Conservation (phyloP, 2,797 vertebrate species). For the Spondyliosoma cantharus region DNA sequence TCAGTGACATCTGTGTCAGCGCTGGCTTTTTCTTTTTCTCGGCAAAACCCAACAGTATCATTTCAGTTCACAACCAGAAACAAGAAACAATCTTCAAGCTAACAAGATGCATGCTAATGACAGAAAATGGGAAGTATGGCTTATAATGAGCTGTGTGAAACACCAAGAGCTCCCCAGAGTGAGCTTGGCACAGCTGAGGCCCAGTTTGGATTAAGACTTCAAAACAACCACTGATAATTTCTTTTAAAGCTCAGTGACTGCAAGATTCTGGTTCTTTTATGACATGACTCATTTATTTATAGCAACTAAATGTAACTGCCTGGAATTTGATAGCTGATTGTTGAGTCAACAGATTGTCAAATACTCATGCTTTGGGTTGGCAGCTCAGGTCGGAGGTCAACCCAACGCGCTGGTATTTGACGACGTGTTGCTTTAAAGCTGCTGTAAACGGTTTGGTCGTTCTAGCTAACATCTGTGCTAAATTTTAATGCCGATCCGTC, state of each 20-base stretch:
- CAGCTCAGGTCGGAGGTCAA: no score
- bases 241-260: not conserved
- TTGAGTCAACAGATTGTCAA: no score
- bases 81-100: not conserved
- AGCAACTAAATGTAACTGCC: no score
- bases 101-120: not conserved
- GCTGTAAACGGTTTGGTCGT: no score
- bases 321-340: no score
- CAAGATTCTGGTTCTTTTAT: no score
- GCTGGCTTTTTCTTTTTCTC: not conserved
- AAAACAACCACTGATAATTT: not conserved
- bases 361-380: no score
- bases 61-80: not conserved
- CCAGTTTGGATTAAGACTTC: not conserved
- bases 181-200: slow-evolving; percentile 1
- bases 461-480: no score
- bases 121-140: not conserved
- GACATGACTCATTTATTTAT: no score
- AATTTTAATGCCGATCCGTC: not conserved
- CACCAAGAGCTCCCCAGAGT: not conserved
- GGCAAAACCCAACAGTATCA: not conserved
- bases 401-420: no score
- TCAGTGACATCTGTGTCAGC: not conserved
- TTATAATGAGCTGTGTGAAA: not conserved
- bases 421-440: no score